Evolutionary conservation across 1,140 invertebrate genomes (phyloP).

Genomic region (Paraescarpia echinospica): DNA sequence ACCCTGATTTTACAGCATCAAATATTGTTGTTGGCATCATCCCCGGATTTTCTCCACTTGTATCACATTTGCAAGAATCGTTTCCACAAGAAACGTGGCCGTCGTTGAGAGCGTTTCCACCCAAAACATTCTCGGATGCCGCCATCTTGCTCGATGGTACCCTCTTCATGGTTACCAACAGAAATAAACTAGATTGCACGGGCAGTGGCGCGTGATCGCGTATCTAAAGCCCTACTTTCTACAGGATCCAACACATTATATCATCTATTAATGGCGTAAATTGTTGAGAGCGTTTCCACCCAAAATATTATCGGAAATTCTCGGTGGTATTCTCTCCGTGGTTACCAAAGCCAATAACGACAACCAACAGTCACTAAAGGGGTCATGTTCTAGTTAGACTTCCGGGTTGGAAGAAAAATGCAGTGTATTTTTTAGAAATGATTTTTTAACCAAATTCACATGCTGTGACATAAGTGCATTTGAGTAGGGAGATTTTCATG

Average conservation of each 20-base stretch:
- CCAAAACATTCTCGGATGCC: background rate
- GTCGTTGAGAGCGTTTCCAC: background rate
- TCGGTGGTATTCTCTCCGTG: too few species aligned
- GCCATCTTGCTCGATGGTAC: background rate
- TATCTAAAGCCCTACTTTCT: background rate
- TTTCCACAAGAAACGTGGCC: background rate
- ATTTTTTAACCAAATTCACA: too few species aligned
- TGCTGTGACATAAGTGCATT: too few species aligned
- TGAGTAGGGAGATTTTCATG: too few species aligned
- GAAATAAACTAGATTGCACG: background rate
- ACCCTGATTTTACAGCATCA: slow-evolving; percentile 53
- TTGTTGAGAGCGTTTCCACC: background rate
- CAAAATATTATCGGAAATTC: too few species aligned
- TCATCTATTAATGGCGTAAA: background rate
- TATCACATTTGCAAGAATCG: background rate
- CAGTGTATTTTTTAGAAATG: too few species aligned
- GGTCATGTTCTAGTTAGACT: too few species aligned
- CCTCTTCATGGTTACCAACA: background rate
- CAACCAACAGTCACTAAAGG: too few species aligned
- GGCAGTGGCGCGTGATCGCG: background rate
- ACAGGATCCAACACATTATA: background rate
- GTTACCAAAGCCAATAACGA: too few species aligned
- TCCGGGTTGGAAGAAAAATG: too few species aligned
- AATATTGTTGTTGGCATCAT: slow-evolving; percentile 35
- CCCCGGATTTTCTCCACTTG: background rate